Conservation (phyloP, 2,888 invertebrate species). For the Litoditis marina region DNA sequence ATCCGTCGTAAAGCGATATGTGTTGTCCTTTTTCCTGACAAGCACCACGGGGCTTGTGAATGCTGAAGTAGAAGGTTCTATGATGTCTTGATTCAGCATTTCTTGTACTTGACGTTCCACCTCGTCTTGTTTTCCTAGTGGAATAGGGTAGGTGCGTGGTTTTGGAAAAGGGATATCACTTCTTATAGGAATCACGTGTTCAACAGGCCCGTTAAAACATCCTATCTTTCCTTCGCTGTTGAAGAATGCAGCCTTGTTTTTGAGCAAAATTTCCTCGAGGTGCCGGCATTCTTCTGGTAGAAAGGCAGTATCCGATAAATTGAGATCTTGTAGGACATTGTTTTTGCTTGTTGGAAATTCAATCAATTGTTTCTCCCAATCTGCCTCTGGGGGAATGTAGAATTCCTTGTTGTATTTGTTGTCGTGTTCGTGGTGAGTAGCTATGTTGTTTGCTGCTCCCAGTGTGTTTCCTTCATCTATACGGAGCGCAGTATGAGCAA, state of each 20-base stretch:
- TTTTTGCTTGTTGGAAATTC: neutral
- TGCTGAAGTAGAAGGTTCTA: conserved; percentile 18
- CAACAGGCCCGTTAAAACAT: conserved; percentile 17
- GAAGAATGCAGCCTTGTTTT: conserved; percentile 15
- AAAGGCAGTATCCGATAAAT: neutral
- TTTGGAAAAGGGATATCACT: conserved; percentile 9
- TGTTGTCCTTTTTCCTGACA: conserved; percentile 15
- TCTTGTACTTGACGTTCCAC: conserved; percentile 22
- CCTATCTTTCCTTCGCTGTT: conserved; percentile 25
- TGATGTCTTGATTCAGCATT: conserved; percentile 18
- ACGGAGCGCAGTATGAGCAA: no score
- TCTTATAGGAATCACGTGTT: conserved; percentile 17
- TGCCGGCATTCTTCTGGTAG: neutral
- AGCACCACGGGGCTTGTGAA: conserved; percentile 20
- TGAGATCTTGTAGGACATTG: conserved; percentile 2
- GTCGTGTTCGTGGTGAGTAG: no score
- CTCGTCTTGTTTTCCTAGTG: conserved; percentile 17
- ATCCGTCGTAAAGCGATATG: conserved; percentile 15
- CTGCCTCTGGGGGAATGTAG: conserved; percentile 17
- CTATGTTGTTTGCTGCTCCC: no score
- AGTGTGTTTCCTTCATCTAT: no score
- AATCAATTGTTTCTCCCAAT: conserved; percentile 15
- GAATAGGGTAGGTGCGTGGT: conserved; percentile 8
- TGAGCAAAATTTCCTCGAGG: conserved; percentile 10
- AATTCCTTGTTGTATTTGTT: no score